Conservation (phyloP, 2,113 vertebrate species). For the Rhinogobius similis region DNA sequence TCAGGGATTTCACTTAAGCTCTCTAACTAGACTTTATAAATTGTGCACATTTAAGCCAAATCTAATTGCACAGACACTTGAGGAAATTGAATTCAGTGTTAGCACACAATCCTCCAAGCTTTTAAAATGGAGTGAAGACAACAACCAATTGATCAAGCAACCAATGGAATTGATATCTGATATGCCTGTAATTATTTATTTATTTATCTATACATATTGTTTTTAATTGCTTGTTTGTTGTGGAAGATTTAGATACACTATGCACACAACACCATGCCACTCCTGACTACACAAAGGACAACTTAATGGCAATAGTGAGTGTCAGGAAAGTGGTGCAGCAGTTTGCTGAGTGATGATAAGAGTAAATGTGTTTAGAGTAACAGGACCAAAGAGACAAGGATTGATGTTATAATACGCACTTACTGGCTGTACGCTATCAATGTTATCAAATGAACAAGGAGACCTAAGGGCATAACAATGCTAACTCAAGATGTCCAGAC, state of each 20-base stretch:
- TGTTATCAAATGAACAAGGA: slow-evolving; percentile 55
- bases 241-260: slow-evolving; percentile 13
- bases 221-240: slow-evolving; percentile 4
- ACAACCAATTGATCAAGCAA: too few species aligned
- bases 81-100: slow-evolving; percentile 30
- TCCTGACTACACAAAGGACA: slow-evolving; percentile 29
- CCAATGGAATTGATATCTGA: not conserved
- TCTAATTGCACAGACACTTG: slow-evolving; percentile 38
- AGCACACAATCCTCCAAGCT: slow-evolving; percentile 19
- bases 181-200: slow-evolving; percentile 8
- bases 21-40: slow-evolving; percentile 47
- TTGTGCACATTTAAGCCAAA: slow-evolving; percentile 34
- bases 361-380: slow-evolving; percentile 65
- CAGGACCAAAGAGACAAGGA: slow-evolving; percentile 41
- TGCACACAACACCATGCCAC: slow-evolving; percentile 22
- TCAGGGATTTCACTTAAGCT: slow-evolving; percentile 33
- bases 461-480: slow-evolving; percentile 45
- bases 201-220: slow-evolving; percentile 14
- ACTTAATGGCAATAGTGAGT: slow-evolving; percentile 33
- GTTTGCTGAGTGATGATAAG: slow-evolving; percentile 49
- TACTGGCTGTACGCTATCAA: slow-evolving; percentile 56
- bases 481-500: slow-evolving; percentile 12
- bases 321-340: slow-evolving; percentile 31
- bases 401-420: slow-evolving; percentile 46
- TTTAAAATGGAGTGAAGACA: not conserved